Evolutionary conservation across 1,140 invertebrate species (phyloP).

Genomic region (Acromyrmex charruanus): DNA sequence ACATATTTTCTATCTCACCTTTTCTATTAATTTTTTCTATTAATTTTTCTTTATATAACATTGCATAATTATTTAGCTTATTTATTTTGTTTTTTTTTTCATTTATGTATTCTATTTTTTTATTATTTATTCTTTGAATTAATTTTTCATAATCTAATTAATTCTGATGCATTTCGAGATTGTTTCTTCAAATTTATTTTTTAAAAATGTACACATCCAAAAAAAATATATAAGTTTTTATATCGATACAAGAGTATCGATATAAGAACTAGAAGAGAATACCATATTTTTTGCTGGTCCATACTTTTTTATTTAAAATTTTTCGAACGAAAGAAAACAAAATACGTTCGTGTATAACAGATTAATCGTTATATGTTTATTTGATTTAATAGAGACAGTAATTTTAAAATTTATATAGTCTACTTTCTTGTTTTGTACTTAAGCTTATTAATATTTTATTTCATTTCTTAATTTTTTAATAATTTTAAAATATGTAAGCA

Average conservation of each 20-base stretch:
- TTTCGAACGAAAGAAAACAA: background rate
- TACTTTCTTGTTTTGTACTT: background rate
- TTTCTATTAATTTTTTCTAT: background rate
- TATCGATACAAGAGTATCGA: too few species aligned
- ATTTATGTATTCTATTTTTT: background rate
- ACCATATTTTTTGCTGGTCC: too few species aligned
- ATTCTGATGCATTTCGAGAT: too few species aligned
- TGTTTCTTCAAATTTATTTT: too few species aligned
- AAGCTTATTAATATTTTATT: background rate
- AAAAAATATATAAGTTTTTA: too few species aligned
- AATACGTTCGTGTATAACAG: background rate
- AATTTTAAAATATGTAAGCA: background rate
- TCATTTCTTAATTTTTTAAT: background rate
- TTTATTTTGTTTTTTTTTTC: background rate
- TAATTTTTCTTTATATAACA: background rate
- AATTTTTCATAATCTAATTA: background rate
- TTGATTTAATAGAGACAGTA: background rate
- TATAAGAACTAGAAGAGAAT: too few species aligned
- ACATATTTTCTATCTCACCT: background rate
- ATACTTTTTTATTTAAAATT: too few species aligned
- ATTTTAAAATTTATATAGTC: background rate
- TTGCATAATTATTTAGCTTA: background rate
- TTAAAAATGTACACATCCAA: too few species aligned
- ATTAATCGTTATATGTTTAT: background rate
- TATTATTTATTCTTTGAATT: background rate